These are phyloP conservation scores for Trisateles emortualis DNA, from an alignment of 2,888 invertebrate species.

Conservation along the genomic window DNA sequence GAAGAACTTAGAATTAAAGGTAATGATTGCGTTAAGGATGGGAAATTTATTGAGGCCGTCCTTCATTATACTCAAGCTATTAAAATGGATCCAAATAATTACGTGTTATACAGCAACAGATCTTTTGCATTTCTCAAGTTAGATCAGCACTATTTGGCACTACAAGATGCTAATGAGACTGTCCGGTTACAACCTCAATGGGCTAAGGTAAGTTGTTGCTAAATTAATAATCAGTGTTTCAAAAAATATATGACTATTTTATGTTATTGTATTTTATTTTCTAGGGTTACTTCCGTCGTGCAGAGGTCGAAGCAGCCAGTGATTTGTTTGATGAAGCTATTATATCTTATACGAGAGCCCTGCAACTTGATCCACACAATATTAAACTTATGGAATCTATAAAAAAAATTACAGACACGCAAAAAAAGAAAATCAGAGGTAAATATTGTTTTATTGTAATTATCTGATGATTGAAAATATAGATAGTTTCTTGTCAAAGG, in stretches of 20 bases:
- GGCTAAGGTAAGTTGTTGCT: slow-evolving; percentile 88
- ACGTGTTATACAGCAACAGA: slow-evolving; percentile 92
- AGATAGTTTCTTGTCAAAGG: too few species aligned
- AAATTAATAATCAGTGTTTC: background rate
- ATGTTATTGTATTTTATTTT: background rate
- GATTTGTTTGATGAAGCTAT: slow-evolving; percentile 89
- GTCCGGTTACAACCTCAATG: slow-evolving; percentile 91
- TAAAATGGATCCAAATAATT: slow-evolving; percentile 90
- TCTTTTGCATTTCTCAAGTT: slow-evolving; percentile 93
- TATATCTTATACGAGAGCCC: slow-evolving; percentile 89
- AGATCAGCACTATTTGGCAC: slow-evolving; percentile 91
- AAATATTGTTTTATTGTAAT: slow-evolving; percentile 27
- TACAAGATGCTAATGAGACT: slow-evolving; percentile 92
- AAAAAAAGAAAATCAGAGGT: slow-evolving; percentile 89
- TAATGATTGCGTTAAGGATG: slow-evolving; percentile 91
- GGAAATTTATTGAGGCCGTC: slow-evolving; percentile 91
- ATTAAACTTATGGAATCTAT: slow-evolving; percentile 88
- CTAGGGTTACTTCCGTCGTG: slow-evolving; percentile 91
- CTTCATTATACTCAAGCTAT: slow-evolving; percentile 93
- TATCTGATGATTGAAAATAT: too few species aligned
- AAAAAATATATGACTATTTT: background rate
- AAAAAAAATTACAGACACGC: slow-evolving; percentile 85
- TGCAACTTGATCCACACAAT: slow-evolving; percentile 90
- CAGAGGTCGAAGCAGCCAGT: slow-evolving; percentile 90
- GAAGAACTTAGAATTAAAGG: slow-evolving; percentile 90